Base-by-base conservation (phyloP, 2,797 vertebrate genomes). In the Falco cherrug region DNA sequence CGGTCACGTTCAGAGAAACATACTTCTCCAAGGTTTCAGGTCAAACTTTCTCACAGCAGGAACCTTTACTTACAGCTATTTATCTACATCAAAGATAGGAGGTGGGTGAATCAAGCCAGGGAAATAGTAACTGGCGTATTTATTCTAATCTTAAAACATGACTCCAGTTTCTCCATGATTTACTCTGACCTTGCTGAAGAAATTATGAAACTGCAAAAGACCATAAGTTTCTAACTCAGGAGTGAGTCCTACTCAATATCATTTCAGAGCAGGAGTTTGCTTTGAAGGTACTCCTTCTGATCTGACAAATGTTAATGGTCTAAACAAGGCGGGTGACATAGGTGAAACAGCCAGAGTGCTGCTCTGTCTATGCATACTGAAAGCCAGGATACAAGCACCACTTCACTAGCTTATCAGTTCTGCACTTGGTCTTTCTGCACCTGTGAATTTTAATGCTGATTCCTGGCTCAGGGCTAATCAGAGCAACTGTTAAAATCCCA, bases 301-400 rank as follows among this genome's bases (percentile, higher is more conserved):
- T 13, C 12, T 45, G 35, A 18, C 20, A 59, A 70, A 50, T 0
- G 33, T 4, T 18, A 61, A 31, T 0, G 5, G 10, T 3, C 31
- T 54, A 25, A 28, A 41, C 7, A 5, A 37, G 43, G 31, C 1
- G 16, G 20, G 37, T 63, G 59, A 80, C 45, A 43, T 13, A 11
- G 0, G 4, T 6, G 59, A 10, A 82, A 24, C 9, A 7, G 59
- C 37, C 1, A 0, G 18, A 31, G 22, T 31, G 51, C 57, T 39
- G 60, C 8, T 64, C 21, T 7, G 1, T 56, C 35, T 33, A 9
- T 29, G 45, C 56, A 45, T n/a, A 1, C 31, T 10, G 35, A 51
- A 29, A 53, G 29, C 9, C 17, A 19, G 45, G 31, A 57, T 37
- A 18, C 35, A 61, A 78, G 22, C 60, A 65, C 8, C 29, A 3